phyloP scores from a whole-genome alignment of 2,797 vertebrate species.

The Gobio occitaniae region DNA sequence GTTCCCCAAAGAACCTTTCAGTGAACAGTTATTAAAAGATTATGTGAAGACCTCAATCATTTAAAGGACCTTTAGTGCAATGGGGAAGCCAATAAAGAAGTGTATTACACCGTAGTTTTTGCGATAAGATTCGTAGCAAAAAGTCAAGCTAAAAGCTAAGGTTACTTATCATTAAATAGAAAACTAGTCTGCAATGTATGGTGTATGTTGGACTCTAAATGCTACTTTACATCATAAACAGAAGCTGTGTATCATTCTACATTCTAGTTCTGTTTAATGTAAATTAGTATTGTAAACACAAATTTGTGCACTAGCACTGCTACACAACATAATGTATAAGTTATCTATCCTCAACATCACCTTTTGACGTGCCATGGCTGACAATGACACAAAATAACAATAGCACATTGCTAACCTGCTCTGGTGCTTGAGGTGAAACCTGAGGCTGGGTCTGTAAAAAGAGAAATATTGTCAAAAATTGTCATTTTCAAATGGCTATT shows the following conservation, averaged over 20 bases:
- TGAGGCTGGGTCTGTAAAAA: conserved; percentile 33
- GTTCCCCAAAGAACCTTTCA: background rate
- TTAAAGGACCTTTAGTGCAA: too few species aligned
- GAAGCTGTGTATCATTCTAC: background rate
- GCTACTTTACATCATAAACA: background rate
- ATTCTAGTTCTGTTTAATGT: background rate
- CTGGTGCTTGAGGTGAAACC: conserved; percentile 27
- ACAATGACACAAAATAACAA: background rate
- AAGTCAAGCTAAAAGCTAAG: too few species aligned
- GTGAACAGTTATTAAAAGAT: background rate
- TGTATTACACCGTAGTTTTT: background rate
- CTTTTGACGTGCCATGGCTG: background rate
- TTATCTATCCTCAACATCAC: background rate
- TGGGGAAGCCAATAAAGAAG: background rate
- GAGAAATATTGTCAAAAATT: background rate
- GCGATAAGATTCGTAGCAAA: background rate
- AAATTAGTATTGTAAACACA: background rate
- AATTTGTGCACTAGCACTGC: background rate
- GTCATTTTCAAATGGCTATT: background rate
- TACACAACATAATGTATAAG: background rate
- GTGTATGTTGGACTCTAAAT: background rate
- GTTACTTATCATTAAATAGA: background rate
- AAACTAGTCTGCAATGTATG: background rate
- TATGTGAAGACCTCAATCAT: background rate
- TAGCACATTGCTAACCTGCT: conserved; percentile 22